Percentiles rank a stretch among this genome's conserved stretches.
phyloP scores from a whole-genome alignment of 2,113 vertebrate species.

The Numenius arquata region DNA sequence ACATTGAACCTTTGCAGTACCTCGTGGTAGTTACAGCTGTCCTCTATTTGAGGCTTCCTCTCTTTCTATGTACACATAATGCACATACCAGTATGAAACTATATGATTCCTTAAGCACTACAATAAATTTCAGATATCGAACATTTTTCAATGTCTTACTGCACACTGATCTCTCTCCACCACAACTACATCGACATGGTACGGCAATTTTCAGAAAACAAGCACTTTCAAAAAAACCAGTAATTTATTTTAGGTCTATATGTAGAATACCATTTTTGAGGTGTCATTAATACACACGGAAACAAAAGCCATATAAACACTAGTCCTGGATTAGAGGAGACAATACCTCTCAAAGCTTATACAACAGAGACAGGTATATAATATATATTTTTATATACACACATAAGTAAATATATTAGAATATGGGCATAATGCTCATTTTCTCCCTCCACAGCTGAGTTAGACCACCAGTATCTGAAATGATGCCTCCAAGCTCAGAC shows the following conservation, averaged over 20 bases:
- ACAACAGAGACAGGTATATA: not conserved
- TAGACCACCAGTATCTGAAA: not conserved
- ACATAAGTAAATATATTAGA: not conserved
- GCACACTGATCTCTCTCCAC: not conserved
- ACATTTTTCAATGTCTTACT: not conserved
- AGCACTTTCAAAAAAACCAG: not conserved
- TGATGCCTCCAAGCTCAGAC: not conserved
- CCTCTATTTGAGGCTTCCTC: not conserved
- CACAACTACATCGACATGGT: accelerated
- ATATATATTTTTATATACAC: not conserved
- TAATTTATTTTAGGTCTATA: not conserved
- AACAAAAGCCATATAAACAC: not conserved
- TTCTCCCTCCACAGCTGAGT: not conserved
- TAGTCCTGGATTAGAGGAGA: not conserved
- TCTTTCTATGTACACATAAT: not conserved
- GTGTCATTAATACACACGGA: not conserved
- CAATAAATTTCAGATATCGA: not conserved
- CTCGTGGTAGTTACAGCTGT: not conserved
- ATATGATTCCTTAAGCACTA: not conserved
- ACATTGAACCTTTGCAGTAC: not conserved
- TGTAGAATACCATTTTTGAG: not conserved
- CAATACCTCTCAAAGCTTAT: not conserved
- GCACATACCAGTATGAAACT: not conserved
- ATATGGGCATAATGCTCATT: not conserved
- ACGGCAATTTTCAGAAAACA: not conserved